A percentile compares a stretch with the other conserved stretches of the same genome.
Conservation (phyloP, 2,113 vertebrate genomes). For the Myiozetetes cayanensis region DNA sequence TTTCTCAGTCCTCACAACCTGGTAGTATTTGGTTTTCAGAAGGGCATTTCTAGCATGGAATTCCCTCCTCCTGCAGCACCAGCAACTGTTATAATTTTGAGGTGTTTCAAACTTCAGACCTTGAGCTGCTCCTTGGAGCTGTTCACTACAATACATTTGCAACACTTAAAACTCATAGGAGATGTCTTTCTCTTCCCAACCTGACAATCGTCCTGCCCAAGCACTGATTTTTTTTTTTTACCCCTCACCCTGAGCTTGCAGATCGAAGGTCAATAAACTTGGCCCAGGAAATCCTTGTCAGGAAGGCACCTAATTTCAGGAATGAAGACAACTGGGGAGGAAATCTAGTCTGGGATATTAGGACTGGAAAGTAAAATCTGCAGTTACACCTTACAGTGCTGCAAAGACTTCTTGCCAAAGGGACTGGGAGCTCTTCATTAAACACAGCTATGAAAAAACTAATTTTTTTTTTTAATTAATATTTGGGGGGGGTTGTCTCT, state of each 20-base stretch:
- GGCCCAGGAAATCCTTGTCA: background rate
- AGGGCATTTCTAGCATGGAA: background rate
- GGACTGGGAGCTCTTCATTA: background rate
- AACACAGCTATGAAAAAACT: background rate
- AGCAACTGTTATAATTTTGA: background rate
- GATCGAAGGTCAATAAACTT: background rate
- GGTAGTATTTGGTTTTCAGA: background rate
- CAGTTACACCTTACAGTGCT: background rate
- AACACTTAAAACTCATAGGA: rapidly evolving
- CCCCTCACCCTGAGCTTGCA: background rate
- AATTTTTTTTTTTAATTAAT: background rate
- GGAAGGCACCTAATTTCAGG: background rate
- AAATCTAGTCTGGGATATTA: background rate
- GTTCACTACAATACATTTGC: rapidly evolving
- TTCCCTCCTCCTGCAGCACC: background rate
- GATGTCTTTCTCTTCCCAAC: background rate
- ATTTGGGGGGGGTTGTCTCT: background rate
- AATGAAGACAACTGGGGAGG: background rate
- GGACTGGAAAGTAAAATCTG: background rate
- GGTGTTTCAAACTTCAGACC: background rate
- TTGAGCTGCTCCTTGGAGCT: background rate
- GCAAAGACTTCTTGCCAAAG: background rate
- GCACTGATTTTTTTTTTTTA: background rate
- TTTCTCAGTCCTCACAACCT: background rate
- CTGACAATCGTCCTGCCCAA: background rate